Percentiles rank a stretch among this genome's conserved stretches.
Conservation (phyloP, 2,113 vertebrate species). For the Lepisosteus osseus region DNA sequence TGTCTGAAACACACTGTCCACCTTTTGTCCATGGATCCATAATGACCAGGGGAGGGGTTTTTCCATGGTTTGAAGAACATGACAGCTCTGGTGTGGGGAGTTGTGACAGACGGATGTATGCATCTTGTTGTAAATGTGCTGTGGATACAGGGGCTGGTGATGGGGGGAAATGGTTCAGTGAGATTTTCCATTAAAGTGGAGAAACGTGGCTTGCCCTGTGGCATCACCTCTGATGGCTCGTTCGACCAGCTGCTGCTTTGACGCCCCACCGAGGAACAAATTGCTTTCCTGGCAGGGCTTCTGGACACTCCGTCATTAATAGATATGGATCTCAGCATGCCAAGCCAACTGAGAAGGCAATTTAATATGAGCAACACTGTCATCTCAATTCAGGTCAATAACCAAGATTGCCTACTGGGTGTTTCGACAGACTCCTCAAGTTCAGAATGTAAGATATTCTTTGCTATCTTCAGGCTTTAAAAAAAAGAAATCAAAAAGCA, state of each 20-base stretch:
- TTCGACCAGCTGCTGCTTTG: constrained; percentile 73
- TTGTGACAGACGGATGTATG: constrained; percentile 37
- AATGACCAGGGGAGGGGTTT: constrained; percentile 30
- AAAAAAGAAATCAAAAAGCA: not conserved
- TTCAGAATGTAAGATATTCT: constrained; percentile 46
- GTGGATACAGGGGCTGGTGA: constrained; percentile 41
- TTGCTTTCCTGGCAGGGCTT: constrained; percentile 77
- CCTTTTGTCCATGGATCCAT: constrained; percentile 44
- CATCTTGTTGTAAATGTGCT: constrained; percentile 32
- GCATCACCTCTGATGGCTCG: constrained; percentile 69
- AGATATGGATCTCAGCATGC: constrained; percentile 73
- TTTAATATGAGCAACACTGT: constrained; percentile 76
- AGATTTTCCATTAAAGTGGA: constrained; percentile 70
- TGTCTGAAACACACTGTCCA: not conserved
- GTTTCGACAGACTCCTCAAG: constrained; percentile 58
- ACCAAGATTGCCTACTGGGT: constrained; percentile 67
- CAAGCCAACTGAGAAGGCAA: constrained; percentile 64
- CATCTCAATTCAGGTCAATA: constrained; percentile 79
- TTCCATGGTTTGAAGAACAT: no score
- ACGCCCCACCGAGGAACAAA: constrained; percentile 74
- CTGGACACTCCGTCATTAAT: constrained; percentile 72
- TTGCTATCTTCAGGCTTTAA: constrained; percentile 50
- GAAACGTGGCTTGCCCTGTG: constrained; percentile 67
- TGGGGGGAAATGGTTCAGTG: constrained; percentile 50
- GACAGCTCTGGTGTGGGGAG: constrained; percentile 36